phyloP scores from a whole-genome alignment of 2,888 invertebrate genomes.

The Parnassius mnemosyne region DNA sequence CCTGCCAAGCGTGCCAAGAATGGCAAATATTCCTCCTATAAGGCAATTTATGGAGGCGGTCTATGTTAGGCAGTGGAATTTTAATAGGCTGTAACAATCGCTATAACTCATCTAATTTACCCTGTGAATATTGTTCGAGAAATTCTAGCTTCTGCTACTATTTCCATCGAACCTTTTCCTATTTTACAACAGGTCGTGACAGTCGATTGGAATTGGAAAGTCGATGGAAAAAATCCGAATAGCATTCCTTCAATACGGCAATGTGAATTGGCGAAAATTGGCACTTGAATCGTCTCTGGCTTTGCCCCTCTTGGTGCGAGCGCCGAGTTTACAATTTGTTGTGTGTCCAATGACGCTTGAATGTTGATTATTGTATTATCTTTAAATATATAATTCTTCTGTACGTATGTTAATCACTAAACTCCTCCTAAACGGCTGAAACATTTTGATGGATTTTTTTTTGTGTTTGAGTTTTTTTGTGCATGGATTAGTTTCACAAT shows the following conservation, averaged over 20 bases:
- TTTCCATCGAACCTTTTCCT: slow-evolving; percentile 14
- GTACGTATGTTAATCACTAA: too few species aligned
- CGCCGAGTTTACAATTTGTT: slow-evolving; percentile 7
- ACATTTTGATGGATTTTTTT: too few species aligned
- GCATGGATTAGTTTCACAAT: too few species aligned
- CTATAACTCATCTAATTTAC: neutral
- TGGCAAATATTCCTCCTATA: too few species aligned
- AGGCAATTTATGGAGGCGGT: too few species aligned
- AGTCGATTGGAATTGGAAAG: slow-evolving; percentile 23
- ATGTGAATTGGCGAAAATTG: slow-evolving; percentile 48
- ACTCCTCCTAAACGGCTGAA: too few species aligned
- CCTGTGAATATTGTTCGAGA: neutral
- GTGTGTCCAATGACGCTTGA: neutral
- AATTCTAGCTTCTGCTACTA: slow-evolving; percentile 2
- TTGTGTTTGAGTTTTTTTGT: too few species aligned
- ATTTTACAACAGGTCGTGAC: slow-evolving; percentile 15
- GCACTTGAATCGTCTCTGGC: slow-evolving; percentile 34
- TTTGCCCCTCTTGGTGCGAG: neutral
- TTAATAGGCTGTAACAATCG: neutral
- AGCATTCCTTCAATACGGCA: slow-evolving; percentile 42
- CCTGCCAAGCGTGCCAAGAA: too few species aligned
- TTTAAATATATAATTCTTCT: too few species aligned
- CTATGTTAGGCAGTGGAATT: too few species aligned
- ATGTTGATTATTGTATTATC: neutral
- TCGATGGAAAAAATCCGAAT: slow-evolving; percentile 32